A percentile compares a stretch with the other conserved stretches of the same genome.
phyloP scores from a whole-genome alignment of 2,797 vertebrate species.

The Mormyrus proboscirostris region DNA sequence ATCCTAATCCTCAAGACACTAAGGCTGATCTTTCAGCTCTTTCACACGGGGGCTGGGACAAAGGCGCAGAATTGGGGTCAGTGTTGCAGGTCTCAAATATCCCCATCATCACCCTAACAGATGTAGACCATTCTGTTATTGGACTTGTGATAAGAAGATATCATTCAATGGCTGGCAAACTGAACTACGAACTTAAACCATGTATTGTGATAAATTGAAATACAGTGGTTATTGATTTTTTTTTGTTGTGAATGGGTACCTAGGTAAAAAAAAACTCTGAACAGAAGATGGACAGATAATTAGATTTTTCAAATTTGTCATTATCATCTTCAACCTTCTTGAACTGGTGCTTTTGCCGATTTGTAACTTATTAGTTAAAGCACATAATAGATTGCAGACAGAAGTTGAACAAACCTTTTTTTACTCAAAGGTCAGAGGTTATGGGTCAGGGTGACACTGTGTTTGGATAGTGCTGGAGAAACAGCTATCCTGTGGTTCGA shows the following conservation, averaged over 20 bases:
- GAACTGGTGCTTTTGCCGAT: not conserved
- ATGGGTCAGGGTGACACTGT: not conserved
- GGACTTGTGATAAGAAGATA: not conserved
- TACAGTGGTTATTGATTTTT: not conserved
- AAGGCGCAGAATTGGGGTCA: not conserved
- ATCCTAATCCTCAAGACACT: slow-evolving; percentile 49
- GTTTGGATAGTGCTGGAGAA: slow-evolving; percentile 6
- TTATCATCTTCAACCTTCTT: not conserved
- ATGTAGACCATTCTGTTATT: not conserved
- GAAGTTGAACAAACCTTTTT: not conserved
- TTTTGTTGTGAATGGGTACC: not conserved
- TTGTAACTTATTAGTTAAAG: not conserved
- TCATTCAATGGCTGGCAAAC: not conserved
- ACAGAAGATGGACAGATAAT: not conserved
- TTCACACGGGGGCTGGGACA: not conserved
- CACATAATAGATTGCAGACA: not conserved
- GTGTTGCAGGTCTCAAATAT: not conserved
- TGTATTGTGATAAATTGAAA: too few relatives aligned
- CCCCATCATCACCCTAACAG: not conserved
- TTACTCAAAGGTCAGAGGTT: not conserved
- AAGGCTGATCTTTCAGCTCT: slow-evolving; percentile 43
- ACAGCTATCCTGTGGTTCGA: not conserved
- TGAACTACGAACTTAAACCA: not conserved
- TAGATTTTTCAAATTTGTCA: not conserved
- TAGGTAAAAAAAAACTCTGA: not conserved